phyloP scores from a whole-genome alignment of 2,888 invertebrate species.

The Pristionchus fissidentatus region DNA sequence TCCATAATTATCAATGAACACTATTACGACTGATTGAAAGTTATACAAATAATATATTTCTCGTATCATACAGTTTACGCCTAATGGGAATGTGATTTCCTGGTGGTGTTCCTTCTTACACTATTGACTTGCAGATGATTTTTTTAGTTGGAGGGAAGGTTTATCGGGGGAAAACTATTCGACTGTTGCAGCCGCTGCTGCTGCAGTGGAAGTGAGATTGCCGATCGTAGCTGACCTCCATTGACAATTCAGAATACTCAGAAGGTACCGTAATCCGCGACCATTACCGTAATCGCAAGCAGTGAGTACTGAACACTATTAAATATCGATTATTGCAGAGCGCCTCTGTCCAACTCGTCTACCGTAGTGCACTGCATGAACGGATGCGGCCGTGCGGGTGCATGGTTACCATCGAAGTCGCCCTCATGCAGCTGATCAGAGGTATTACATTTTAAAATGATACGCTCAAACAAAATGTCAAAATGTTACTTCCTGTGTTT shows the following conservation, averaged over 20 bases:
- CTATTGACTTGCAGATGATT: too few species aligned
- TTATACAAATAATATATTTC: background rate
- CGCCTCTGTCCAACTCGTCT: slow-evolving; percentile 66
- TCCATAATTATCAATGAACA: background rate
- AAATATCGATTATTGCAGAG: slow-evolving; percentile 54
- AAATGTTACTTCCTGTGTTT: too few species aligned
- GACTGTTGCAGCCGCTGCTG: slow-evolving; percentile 55
- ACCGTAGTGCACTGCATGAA: slow-evolving; percentile 72
- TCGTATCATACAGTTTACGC: too few species aligned
- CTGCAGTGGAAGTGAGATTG: slow-evolving; percentile 75
- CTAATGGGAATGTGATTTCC: too few species aligned
- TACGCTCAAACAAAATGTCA: too few species aligned
- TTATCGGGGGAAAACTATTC: background rate
- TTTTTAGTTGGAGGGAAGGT: too few species aligned
- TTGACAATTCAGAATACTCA: slow-evolving; percentile 72
- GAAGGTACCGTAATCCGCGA: slow-evolving; percentile 57
- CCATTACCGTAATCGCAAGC: background rate
- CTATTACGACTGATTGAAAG: background rate
- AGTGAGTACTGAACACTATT: too few species aligned
- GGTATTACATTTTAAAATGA: too few species aligned
- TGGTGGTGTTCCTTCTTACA: too few species aligned
- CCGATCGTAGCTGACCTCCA: slow-evolving; percentile 68
- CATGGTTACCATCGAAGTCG: slow-evolving; percentile 71
- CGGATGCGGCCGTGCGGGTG: slow-evolving; percentile 71
- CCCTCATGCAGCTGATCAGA: slow-evolving; percentile 69